These are phyloP conservation scores for Batillaria attramentaria DNA, from an alignment of 1,140 invertebrate species.

Conservation along the genomic window DNA sequence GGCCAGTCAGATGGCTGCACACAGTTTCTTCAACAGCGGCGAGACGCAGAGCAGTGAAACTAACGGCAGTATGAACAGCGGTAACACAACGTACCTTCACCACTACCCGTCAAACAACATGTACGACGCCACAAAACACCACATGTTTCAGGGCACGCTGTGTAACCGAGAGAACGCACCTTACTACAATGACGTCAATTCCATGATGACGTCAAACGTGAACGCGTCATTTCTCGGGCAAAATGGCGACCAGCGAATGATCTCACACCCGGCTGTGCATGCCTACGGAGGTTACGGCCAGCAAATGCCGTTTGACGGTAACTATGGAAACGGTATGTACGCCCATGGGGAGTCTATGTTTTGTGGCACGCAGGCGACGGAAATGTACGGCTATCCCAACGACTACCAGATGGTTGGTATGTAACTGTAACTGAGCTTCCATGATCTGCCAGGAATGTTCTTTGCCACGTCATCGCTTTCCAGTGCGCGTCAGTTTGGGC, in stretches of 20 bases:
- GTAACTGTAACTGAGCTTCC: not conserved
- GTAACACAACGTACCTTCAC: not conserved
- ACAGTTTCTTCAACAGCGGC: too few relatives aligned
- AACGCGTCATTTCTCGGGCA: conserved; percentile 5
- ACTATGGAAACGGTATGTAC: conserved; percentile 16
- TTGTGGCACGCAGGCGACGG: not conserved
- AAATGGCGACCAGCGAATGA: conserved; percentile 9
- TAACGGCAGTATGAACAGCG: not conserved
- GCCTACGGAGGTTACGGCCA: conserved; percentile 13
- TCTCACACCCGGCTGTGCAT: conserved; percentile 17
- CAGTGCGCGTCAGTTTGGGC: too few relatives aligned
- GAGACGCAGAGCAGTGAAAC: too few relatives aligned
- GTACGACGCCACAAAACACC: conserved; percentile 1
- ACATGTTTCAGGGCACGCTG: too few relatives aligned
- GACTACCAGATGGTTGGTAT: conserved; percentile 18
- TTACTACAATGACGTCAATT: too few relatives aligned
- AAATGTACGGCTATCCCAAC: conserved; percentile 23
- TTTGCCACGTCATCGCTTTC: too few relatives aligned
- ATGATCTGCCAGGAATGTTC: too few relatives aligned
- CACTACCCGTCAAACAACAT: conserved; percentile 1
- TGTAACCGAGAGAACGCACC: too few relatives aligned
- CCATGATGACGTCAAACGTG: conserved; percentile 8
- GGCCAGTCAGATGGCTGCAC: too few relatives aligned
- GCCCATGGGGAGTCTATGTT: not conserved
- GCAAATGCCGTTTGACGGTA: not conserved